Percentiles rank a stretch among this genome's conserved stretches.
phyloP scores from a whole-genome alignment of 2,888 invertebrate genomes.

The Gymnoscelis rufifasciata region DNA sequence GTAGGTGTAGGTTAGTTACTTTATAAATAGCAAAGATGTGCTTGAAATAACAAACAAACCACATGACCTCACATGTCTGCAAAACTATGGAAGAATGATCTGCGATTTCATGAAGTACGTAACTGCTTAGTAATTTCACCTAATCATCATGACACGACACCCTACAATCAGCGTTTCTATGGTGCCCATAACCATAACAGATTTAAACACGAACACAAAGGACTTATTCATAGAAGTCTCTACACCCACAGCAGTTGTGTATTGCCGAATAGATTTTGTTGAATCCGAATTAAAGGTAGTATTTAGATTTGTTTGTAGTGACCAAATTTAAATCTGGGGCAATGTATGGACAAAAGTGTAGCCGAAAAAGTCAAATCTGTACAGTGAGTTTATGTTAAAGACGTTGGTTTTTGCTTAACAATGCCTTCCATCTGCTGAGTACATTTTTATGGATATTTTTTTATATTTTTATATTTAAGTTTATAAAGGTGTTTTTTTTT shows the following conservation, averaged over 20 bases:
- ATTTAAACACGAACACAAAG: constrained; percentile 30
- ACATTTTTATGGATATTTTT: neutral
- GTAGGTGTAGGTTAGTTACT: too few species aligned
- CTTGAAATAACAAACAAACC: too few species aligned
- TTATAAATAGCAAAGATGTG: too few species aligned
- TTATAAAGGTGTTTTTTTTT: too few species aligned
- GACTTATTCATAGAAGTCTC: constrained; percentile 21
- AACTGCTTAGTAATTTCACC: neutral
- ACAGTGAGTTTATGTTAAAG: constrained; percentile 53
- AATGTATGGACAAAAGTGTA: constrained; percentile 80
- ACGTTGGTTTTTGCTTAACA: neutral
- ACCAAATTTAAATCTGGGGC: constrained; percentile 76
- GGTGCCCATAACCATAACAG: constrained; percentile 57
- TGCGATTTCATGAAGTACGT: neutral
- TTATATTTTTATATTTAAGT: too few species aligned
- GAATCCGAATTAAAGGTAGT: neutral
- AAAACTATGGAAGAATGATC: neutral
- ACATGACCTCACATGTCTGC: neutral
- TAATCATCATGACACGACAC: neutral
- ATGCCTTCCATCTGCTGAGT: neutral
- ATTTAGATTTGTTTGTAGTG: neutral
- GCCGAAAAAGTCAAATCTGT: constrained; percentile 55
- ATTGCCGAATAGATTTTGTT: neutral
- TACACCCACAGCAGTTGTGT: constrained; percentile 5
- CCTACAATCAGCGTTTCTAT: constrained; percentile 49